Evolutionary conservation across 1,140 invertebrate genomes (phyloP).

Genomic region (Pomacea maculata): DNA sequence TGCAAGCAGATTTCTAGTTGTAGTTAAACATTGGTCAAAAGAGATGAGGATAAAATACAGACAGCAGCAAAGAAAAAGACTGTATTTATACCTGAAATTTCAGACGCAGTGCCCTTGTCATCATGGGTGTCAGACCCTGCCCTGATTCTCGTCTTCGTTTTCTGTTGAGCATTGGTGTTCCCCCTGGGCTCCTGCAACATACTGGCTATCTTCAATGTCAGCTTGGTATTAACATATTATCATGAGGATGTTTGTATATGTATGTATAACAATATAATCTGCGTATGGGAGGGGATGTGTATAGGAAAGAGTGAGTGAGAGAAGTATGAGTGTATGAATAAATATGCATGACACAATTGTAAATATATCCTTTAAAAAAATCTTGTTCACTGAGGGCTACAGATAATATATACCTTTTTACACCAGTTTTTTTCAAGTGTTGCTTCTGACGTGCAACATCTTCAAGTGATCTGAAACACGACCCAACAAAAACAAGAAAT

Average conservation of each 20-base stretch:
- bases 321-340: neutral
- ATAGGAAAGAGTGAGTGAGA: neutral
- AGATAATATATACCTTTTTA: slow-evolving; percentile 8
- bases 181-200: slow-evolving; percentile 39
- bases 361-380: too few species aligned
- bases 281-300: slow-evolving; percentile 11
- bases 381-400: too few species aligned
- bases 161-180: slow-evolving; percentile 32
- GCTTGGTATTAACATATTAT: neutral
- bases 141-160: slow-evolving; percentile 31
- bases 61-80: too few species aligned
- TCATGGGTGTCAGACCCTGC: slow-evolving; percentile 34
- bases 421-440: slow-evolving; percentile 8
- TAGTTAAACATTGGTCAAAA: too few species aligned
- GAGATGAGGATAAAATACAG: too few species aligned
- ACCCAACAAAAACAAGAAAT: neutral
- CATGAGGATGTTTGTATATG: neutral
- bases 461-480: slow-evolving; percentile 2
- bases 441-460: slow-evolving; percentile 12
- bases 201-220: neutral
- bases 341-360: neutral
- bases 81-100: slow-evolving; percentile 35
- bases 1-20: too few species aligned
- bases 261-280: neutral
- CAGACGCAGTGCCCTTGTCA: slow-evolving; percentile 36